A percentile compares a stretch with the other conserved stretches of the same genome.
These are phyloP conservation scores for Geopemphigus sp. DNA, from an alignment of 1,140 invertebrate genomes.

Conservation along the genomic window DNA sequence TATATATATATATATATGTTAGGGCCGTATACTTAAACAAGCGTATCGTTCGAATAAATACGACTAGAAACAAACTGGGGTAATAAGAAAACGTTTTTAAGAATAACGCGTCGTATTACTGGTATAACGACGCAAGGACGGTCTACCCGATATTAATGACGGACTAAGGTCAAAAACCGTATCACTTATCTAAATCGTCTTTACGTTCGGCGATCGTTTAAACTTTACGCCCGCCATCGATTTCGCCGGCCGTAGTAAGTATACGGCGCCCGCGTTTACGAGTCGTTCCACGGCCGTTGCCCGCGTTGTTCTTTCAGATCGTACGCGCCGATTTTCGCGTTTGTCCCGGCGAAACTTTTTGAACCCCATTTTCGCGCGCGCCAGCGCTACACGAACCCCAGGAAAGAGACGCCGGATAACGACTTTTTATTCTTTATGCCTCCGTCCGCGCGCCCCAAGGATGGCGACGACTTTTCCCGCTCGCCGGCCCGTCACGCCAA, in stretches of 20 bases:
- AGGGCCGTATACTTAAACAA: not conserved
- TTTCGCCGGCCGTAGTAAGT: not conserved
- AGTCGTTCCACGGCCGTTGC: not conserved
- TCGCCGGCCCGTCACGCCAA: no score
- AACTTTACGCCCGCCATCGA: not conserved
- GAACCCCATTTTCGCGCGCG: conserved; percentile 18
- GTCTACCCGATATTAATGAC: not conserved
- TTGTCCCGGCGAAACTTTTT: conserved; percentile 11
- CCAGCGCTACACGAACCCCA: not conserved
- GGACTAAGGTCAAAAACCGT: not conserved
- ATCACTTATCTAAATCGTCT: conserved; percentile 13
- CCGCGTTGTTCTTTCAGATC: not conserved
- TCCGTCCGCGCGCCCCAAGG: no score
- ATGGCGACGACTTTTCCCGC: no score
- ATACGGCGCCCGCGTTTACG: not conserved
- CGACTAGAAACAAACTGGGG: not conserved
- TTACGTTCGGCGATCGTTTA: no score
- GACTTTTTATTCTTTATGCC: not conserved
- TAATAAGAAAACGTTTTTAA: not conserved
- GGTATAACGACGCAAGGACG: not conserved
- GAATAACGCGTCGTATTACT: not conserved
- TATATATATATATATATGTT: not conserved
- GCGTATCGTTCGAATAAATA: no score
- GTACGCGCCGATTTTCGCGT: not conserved
- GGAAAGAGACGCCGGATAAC: not conserved